A percentile compares a stretch with the other conserved stretches of the same genome.
phyloP scores from a whole-genome alignment of 1,140 invertebrate genomes.

The Saccostrea cuccullata region DNA sequence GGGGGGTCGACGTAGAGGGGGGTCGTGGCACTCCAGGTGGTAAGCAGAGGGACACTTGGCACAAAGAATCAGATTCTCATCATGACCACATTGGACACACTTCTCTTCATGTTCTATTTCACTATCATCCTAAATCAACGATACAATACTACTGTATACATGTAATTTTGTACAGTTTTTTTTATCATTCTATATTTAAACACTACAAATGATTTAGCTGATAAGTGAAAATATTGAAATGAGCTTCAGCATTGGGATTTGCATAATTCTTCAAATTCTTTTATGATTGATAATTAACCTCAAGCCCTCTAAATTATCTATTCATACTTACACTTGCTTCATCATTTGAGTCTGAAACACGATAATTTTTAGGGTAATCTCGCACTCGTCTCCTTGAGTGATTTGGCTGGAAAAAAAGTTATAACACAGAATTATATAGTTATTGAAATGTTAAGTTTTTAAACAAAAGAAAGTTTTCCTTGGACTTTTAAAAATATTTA shows the following conservation, averaged over 20 bases:
- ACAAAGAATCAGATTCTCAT: constrained; percentile 73
- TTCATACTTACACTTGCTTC: neutral
- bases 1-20: constrained; percentile 72
- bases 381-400: constrained; percentile 41
- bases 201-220: neutral
- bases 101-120: constrained; percentile 66
- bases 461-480: neutral
- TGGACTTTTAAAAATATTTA: too few relatives aligned
- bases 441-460: neutral
- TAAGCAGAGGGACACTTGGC: constrained; percentile 74
- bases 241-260: too few relatives aligned
- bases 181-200: neutral
- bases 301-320: neutral
- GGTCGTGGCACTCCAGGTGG: constrained; percentile 76
- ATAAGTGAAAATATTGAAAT: too few relatives aligned
- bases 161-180: neutral
- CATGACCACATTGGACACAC: constrained; percentile 83
- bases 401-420: constrained; percentile 42
- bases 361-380: constrained; percentile 24
- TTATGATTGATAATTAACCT: too few relatives aligned
- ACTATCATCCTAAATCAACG: constrained; percentile 36
- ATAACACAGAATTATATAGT: neutral
- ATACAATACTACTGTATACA: neutral
- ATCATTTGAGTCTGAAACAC: constrained; percentile 13
- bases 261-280: too few relatives aligned